Conservation (phyloP, 2,888 invertebrate genomes). For the Lasius platythorax region DNA sequence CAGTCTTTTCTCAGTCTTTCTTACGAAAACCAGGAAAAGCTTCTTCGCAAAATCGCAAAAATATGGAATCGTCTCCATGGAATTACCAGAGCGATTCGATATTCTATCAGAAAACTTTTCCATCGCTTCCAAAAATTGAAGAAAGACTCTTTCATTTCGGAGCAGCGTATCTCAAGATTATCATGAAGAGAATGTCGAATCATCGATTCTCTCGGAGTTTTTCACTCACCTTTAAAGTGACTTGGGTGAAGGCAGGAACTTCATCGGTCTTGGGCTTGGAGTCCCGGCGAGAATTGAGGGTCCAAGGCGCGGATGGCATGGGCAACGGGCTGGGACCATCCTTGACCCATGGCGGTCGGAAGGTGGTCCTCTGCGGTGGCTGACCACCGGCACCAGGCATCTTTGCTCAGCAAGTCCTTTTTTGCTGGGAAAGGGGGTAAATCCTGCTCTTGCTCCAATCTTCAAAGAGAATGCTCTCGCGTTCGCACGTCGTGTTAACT, state of each 20-base stretch:
- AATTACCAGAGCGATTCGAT: background rate
- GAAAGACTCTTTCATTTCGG: background rate
- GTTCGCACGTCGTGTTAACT: background rate
- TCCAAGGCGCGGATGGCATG: constrained; percentile 89
- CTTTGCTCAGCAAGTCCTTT: constrained; percentile 32
- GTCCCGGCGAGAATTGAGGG: constrained; percentile 86
- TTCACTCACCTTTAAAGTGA: constrained; percentile 82
- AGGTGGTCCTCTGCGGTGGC: constrained; percentile 89
- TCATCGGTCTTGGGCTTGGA: constrained; percentile 82
- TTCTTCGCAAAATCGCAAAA: background rate
- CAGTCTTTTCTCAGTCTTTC: background rate
- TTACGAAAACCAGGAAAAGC: background rate
- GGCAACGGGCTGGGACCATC: constrained; percentile 88
- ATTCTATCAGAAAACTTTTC: background rate
- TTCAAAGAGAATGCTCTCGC: background rate
- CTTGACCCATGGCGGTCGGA: constrained; percentile 92
- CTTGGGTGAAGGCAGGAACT: constrained; percentile 84
- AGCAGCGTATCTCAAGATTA: background rate
- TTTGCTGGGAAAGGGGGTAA: background rate
- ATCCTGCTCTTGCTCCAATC: background rate
- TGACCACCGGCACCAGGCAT: constrained; percentile 87
- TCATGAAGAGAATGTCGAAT: background rate
- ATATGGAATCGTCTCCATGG: background rate
- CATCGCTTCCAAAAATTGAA: background rate
- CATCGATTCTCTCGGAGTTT: background rate